phyloP scores from a whole-genome alignment of 2,888 invertebrate genomes.

The Leptopilina drosophilae region DNA sequence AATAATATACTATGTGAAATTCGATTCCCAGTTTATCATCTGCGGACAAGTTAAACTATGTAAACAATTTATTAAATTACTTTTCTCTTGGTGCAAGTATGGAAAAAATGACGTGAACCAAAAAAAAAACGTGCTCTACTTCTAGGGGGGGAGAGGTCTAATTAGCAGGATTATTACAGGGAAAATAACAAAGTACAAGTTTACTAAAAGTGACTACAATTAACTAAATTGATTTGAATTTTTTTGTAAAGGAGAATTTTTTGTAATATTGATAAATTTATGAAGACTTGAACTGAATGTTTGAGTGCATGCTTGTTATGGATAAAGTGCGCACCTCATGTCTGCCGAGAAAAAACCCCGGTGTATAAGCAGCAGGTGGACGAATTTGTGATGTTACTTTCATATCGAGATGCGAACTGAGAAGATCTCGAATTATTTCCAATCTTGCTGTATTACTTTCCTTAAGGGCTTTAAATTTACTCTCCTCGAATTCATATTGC shows the following conservation, averaged over 20 bases:
- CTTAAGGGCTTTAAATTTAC: conserved; percentile 79
- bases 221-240: too few species aligned
- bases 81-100: not conserved
- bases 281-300: not conserved
- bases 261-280: not conserved
- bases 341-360: conserved; percentile 88
- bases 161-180: too few species aligned
- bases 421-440: conserved; percentile 87
- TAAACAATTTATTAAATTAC: conserved; percentile 33
- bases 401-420: conserved; percentile 84
- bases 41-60: conserved; percentile 53
- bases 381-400: conserved; percentile 78
- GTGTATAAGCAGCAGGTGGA: conserved; percentile 77
- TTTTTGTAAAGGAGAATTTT: not conserved
- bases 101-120: not conserved
- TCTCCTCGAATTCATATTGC: conserved; percentile 82
- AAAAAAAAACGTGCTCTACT: not conserved
- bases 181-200: too few species aligned
- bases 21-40: conserved; percentile 52
- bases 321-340: conserved; percentile 82
- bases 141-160: too few species aligned
- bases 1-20: conserved; percentile 52
- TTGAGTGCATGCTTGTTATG: not conserved
- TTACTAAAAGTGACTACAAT: too few species aligned
- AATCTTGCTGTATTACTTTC: conserved; percentile 85